Evolutionary conservation across 2,797 vertebrate genomes (phyloP), one percentile per base, ranked within the genome.

Genomic region (Halcyon chelicuti): DNA sequence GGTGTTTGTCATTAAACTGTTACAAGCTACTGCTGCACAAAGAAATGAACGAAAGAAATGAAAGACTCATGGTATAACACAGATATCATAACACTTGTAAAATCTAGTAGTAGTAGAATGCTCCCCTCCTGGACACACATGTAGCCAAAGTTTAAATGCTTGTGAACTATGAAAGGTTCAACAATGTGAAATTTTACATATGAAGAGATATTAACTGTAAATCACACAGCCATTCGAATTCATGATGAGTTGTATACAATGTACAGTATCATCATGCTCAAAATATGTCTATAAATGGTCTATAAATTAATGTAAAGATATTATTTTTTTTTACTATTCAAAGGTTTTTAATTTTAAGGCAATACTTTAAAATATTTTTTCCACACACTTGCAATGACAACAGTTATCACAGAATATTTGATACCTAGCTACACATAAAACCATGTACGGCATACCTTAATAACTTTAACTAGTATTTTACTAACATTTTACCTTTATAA

Each of bases 391-490:
- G 31, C 52, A 85, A 13, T 81, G 84, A 60, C 23, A 39, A 49
- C 39, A 65, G 28, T 55, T 87, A 67, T 22, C 39, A 61, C 4
- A 76, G 15, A 92, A 72, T 74, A 85, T 51, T 57, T 7, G 29
- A 86, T 42, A 79, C 26, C 77, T n/a, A 90, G 60, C 44, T 66
- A 77, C 51, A 85, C 17, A 82, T 20, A 92, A 93, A 91, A 80
- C 12, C 65, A 85, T 13, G 12, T 19, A 58, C 2, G 8, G 22
- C 39, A 33, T 35, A 55, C 42, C 49, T 75, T 88, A 80, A 88
- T 76, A 1, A 90, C 96, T 96, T 97, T 79, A 94, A 68, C 81
- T 71, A 58, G 33, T 14, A 51, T 87, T 94, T 85, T 85, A 76
- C 29, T 90, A 62, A 37, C 44, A 76, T 81, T 92, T 89, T 76